Evolutionary conservation across 2,888 invertebrate genomes (phyloP).

Genomic region (Agriopis aurantiaria): DNA sequence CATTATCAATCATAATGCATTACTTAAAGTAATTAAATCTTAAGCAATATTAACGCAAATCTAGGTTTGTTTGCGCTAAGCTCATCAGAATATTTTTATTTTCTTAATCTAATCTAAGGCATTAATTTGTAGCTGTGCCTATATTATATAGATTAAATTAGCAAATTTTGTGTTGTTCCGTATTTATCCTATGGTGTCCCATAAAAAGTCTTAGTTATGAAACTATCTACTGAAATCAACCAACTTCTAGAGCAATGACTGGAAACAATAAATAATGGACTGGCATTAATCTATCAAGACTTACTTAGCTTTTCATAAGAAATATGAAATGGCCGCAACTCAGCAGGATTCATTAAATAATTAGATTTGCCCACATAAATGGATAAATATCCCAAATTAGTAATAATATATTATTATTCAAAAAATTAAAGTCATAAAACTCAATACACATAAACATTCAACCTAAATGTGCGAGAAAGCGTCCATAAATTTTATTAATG

Average conservation of each 20-base stretch:
- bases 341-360: slow-evolving; percentile 40
- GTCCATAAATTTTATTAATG: slow-evolving; percentile 43
- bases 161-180: too few species aligned
- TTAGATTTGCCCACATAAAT: slow-evolving; percentile 43
- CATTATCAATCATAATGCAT: slow-evolving; percentile 59
- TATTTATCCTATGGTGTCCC: too few species aligned
- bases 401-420: slow-evolving; percentile 19
- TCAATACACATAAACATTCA: slow-evolving; percentile 33
- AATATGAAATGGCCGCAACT: slow-evolving; percentile 13
- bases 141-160: too few species aligned
- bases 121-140: too few species aligned
- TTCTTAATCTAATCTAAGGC: neutral
- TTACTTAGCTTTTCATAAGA: too few species aligned
- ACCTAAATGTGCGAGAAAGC: slow-evolving; percentile 43
- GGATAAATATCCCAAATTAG: slow-evolving; percentile 45
- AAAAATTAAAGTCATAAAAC: slow-evolving; percentile 34
- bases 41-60: slow-evolving; percentile 35
- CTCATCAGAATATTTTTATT: neutral
- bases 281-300: too few species aligned
- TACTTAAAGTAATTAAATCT: slow-evolving; percentile 29
- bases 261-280: too few species aligned
- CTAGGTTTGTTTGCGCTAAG: slow-evolving; percentile 22
- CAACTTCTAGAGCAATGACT: neutral
- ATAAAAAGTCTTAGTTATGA: too few species aligned
- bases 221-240: neutral